Conservation (phyloP, 2,113 vertebrate species). For the Bucco capensis region DNA sequence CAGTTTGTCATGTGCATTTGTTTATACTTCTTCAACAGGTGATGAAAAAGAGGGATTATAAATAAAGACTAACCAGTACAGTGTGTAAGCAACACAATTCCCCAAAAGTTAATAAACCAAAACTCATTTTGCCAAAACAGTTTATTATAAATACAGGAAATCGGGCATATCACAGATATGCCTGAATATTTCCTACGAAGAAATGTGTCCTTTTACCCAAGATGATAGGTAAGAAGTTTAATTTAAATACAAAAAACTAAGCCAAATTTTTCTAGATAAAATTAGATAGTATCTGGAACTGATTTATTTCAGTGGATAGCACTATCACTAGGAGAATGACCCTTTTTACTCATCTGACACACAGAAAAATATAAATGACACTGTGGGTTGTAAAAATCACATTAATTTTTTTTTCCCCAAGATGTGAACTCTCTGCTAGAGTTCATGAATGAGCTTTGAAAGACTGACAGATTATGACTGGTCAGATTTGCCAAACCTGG, state of each 20-base stretch:
- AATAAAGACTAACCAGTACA: background rate
- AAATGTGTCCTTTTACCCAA: background rate
- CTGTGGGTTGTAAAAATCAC: background rate
- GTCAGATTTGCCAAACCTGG: background rate
- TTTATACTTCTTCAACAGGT: background rate
- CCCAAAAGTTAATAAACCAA: background rate
- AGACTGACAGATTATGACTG: background rate
- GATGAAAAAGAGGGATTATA: background rate
- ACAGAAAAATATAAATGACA: background rate
- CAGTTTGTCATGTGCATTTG: background rate
- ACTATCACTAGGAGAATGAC: background rate
- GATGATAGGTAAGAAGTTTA: background rate
- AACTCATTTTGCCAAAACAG: background rate
- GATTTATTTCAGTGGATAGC: background rate
- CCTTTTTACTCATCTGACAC: background rate
- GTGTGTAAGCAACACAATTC: background rate
- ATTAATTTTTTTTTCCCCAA: background rate
- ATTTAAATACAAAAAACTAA: accelerated
- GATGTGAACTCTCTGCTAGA: background rate
- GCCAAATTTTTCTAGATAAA: background rate
- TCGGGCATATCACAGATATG: background rate
- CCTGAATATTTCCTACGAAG: background rate
- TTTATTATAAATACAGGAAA: background rate
- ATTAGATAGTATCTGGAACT: background rate
- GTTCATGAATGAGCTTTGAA: background rate